phyloP scores from a whole-genome alignment of 2,113 vertebrate genomes.

The Apteryx owenii region DNA sequence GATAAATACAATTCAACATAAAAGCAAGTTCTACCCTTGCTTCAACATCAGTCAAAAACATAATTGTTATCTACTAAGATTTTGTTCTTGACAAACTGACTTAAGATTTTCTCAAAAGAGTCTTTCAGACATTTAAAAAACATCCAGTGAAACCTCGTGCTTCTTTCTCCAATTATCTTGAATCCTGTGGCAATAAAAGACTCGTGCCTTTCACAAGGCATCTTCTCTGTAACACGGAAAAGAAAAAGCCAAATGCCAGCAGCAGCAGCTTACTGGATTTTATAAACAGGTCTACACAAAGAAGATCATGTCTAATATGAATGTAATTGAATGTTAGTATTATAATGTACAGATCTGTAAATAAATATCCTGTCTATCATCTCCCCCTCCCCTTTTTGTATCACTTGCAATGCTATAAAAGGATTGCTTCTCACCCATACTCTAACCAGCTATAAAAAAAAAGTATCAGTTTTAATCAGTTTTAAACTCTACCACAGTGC shows the following conservation, averaged over 20 bases:
- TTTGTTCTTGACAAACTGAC: background rate
- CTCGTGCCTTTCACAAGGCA: constrained; percentile 68
- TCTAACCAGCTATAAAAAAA: background rate
- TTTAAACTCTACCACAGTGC: background rate
- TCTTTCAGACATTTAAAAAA: constrained; percentile 1
- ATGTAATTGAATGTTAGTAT: fast-evolving
- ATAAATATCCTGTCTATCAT: background rate
- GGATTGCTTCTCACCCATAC: background rate
- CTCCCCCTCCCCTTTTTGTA: background rate
- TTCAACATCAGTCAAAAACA: background rate
- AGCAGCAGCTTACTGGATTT: constrained; percentile 29
- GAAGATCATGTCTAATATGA: background rate
- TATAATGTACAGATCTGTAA: background rate
- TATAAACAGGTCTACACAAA: background rate
- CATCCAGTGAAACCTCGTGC: background rate
- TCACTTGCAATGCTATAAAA: background rate
- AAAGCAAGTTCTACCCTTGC: background rate
- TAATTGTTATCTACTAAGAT: background rate
- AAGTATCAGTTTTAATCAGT: background rate
- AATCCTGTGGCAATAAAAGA: constrained; percentile 54
- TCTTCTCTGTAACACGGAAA: constrained; percentile 28
- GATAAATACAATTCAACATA: background rate
- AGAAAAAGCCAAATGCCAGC: constrained; percentile 45
- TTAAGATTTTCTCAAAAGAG: background rate
- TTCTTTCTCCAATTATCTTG: background rate